Percentiles rank a stretch among this genome's conserved stretches.
Conservation (phyloP, 2,113 vertebrate genomes). For the Poeciliopsis retropinna region DNA sequence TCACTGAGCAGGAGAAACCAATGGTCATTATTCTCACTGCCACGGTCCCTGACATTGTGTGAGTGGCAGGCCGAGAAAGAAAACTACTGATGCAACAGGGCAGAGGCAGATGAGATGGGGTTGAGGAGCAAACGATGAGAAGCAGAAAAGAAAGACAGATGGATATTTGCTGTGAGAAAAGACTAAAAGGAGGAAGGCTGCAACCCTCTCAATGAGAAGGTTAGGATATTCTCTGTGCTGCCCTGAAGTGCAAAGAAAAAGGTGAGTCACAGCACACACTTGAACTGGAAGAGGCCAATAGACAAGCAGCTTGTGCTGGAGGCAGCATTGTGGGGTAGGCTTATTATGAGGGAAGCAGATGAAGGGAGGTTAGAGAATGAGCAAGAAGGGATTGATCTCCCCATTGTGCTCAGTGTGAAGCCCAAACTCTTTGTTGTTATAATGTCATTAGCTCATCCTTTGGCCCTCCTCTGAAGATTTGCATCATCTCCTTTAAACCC, state of each 20-base stretch:
- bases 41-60: constrained; percentile 51
- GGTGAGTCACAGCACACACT: constrained; percentile 57
- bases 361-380: constrained; percentile 17
- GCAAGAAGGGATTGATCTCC: constrained; percentile 50
- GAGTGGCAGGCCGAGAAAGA: constrained; percentile 56
- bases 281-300: constrained; percentile 48
- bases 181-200: constrained; percentile 42
- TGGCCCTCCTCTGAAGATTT: constrained; percentile 76
- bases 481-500: constrained; percentile 57
- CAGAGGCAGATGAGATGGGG: constrained; percentile 22
- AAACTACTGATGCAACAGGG: constrained; percentile 49
- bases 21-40: constrained; percentile 66
- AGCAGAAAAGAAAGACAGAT: constrained; percentile 31
- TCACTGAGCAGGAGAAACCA: constrained; percentile 53
- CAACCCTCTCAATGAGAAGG: constrained; percentile 51
- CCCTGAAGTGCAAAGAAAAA: constrained; percentile 34
- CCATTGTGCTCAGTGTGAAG: constrained; percentile 62
- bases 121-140: constrained; percentile 28
- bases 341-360: constrained; percentile 34
- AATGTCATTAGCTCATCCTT: constrained; percentile 62
- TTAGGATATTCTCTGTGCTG: constrained; percentile 17
- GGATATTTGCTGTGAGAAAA: constrained; percentile 29
- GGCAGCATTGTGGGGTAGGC: constrained; percentile 33
- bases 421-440: constrained; percentile 65
- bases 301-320: constrained; percentile 41